phyloP scores from a whole-genome alignment of 2,797 vertebrate species.

The Alcedo atthis region DNA sequence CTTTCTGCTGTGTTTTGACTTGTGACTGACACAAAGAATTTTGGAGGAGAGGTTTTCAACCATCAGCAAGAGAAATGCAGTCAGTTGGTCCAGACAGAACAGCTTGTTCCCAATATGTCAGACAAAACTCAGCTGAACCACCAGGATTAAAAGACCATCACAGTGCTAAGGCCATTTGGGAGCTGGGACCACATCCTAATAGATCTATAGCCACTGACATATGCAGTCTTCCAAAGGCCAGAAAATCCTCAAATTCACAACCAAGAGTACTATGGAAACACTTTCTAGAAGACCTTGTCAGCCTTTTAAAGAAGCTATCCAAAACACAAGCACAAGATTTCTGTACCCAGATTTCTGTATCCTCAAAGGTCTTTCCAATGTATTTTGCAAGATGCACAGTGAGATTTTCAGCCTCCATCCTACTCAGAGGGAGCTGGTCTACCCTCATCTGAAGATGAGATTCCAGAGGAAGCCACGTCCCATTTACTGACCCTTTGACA shows the following conservation, averaged over 20 bases:
- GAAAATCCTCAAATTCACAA: neutral
- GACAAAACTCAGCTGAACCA: neutral
- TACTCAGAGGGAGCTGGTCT: neutral
- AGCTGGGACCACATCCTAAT: neutral
- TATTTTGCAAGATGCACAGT: neutral
- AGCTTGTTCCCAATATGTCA: neutral
- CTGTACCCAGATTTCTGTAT: neutral
- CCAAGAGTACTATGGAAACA: neutral
- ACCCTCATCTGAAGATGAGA: neutral
- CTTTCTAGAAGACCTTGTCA: neutral
- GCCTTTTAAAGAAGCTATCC: neutral
- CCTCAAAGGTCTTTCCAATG: neutral
- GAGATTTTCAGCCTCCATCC: neutral
- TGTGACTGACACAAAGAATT: neutral
- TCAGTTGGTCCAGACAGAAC: neutral
- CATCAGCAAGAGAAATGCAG: neutral
- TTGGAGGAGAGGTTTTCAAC: neutral
- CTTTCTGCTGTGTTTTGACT: neutral
- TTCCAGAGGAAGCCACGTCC: neutral
- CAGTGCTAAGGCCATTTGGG: neutral
- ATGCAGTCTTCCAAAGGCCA: neutral
- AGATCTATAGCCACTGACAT: neutral
- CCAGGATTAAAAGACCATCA: neutral
- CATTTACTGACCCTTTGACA: neutral
- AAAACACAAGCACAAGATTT: neutral